phyloP scores from a whole-genome alignment of 1,140 invertebrate genomes.

The Calephelis virginiensis region DNA sequence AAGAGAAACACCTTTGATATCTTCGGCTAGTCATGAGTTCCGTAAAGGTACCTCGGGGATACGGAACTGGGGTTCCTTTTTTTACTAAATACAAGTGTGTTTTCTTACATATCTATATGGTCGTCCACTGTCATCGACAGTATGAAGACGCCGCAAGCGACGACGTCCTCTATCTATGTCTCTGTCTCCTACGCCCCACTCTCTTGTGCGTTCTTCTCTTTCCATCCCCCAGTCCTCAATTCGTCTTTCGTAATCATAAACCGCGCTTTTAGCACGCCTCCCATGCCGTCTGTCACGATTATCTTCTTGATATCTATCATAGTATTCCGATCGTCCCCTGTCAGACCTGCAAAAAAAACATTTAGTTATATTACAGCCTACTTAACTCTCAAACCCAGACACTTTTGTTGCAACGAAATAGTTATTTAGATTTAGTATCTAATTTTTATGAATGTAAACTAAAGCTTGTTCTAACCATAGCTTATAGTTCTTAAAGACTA shows the following conservation, averaged over 20 bases:
- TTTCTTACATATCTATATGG: conserved; percentile 26
- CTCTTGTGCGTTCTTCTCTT: not conserved
- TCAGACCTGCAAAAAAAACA: conserved; percentile 30
- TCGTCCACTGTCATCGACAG: conserved; percentile 48
- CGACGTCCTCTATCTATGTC: conserved; percentile 28
- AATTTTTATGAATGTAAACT: too few species aligned
- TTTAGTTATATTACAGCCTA: not conserved
- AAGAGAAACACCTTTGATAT: too few species aligned
- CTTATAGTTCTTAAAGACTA: too few species aligned
- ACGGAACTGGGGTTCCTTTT: too few species aligned
- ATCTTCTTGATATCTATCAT: conserved; percentile 50
- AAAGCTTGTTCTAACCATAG: too few species aligned
- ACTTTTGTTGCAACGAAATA: too few species aligned
- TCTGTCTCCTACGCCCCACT: conserved; percentile 27
- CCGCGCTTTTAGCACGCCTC: conserved; percentile 54
- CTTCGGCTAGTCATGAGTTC: too few species aligned
- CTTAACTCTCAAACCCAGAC: too few species aligned
- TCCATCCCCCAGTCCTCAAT: conserved; percentile 33
- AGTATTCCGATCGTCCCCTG: conserved; percentile 59
- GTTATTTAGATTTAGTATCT: too few species aligned
- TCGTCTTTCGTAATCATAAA: conserved; percentile 51
- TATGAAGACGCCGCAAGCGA: conserved; percentile 46
- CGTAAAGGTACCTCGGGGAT: too few species aligned
- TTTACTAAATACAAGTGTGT: too few species aligned
- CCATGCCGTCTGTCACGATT: conserved; percentile 35